These are phyloP conservation scores for Ecdyonurus torrentis DNA, from an alignment of 2,888 invertebrate genomes.

Conservation along the genomic window DNA sequence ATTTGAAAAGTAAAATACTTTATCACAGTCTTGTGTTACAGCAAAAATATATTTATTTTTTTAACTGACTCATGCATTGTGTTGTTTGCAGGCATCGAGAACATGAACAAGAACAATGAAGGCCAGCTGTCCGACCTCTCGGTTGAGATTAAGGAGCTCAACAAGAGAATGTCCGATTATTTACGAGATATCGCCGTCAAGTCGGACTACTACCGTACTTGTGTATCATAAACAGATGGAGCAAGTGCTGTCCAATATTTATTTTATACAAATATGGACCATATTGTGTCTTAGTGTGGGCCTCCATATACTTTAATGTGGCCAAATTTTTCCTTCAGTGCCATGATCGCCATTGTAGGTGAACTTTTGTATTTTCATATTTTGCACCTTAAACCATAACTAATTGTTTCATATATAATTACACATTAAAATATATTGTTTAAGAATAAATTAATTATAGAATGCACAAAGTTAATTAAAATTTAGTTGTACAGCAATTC, in stretches of 20 bases:
- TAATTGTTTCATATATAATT: too few relatives aligned
- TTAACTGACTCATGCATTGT: too few relatives aligned
- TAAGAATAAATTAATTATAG: too few relatives aligned
- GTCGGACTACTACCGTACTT: slow-evolving; percentile 44
- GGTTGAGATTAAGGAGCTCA: slow-evolving; percentile 39
- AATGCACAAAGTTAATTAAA: too few relatives aligned
- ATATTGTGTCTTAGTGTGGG: background rate
- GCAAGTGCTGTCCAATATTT: background rate
- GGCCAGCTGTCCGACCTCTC: slow-evolving; percentile 39
- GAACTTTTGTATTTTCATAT: too few relatives aligned
- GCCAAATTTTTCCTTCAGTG: background rate
- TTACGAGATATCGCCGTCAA: slow-evolving; percentile 39
- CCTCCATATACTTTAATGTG: background rate
- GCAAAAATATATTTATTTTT: too few relatives aligned
- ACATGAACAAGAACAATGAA: slow-evolving; percentile 47
- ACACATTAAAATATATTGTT: too few relatives aligned
- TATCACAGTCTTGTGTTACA: too few relatives aligned
- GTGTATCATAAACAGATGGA: slow-evolving; percentile 22
- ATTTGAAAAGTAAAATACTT: too few relatives aligned
- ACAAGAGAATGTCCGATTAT: slow-evolving; percentile 41
- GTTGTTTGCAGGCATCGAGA: slow-evolving; percentile 47
- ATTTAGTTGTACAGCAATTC: too few relatives aligned
- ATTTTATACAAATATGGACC: background rate
- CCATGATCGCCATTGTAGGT: background rate
- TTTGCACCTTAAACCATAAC: too few relatives aligned